Evolutionary conservation across 2,888 invertebrate species (phyloP).

Genomic region (Cephus pygmeus): DNA sequence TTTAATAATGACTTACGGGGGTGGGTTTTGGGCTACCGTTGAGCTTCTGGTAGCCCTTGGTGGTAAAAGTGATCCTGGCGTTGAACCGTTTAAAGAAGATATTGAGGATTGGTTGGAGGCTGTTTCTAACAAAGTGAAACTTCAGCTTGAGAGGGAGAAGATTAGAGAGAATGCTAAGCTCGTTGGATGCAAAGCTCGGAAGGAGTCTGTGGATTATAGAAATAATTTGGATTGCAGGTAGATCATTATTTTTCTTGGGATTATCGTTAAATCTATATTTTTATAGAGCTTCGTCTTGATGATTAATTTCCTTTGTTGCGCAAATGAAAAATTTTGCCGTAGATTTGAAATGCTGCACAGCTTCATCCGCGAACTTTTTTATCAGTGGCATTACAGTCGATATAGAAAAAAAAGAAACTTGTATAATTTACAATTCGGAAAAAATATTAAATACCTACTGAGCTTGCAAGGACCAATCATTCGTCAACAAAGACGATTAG

Average conservation of each 20-base stretch:
- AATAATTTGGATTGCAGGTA: constrained; percentile 36
- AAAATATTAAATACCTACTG: neutral
- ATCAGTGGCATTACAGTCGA: neutral
- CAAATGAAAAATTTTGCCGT: neutral
- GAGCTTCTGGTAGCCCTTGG: constrained; percentile 65
- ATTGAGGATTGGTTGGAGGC: constrained; percentile 53
- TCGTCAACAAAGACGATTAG: neutral
- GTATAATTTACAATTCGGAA: neutral
- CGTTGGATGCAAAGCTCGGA: constrained; percentile 5
- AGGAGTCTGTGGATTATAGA: constrained; percentile 21
- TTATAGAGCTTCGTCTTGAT: neutral
- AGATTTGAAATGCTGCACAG: neutral
- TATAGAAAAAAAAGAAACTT: neutral
- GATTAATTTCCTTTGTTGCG: neutral
- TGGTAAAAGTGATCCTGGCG: constrained; percentile 21
- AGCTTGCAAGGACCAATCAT: neutral
- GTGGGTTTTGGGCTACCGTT: constrained; percentile 74
- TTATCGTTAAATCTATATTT: neutral
- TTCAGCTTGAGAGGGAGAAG: constrained; percentile 28
- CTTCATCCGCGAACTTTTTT: neutral
- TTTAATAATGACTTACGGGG: constrained; percentile 56
- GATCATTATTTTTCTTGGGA: neutral
- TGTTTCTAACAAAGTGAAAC: constrained; percentile 39
- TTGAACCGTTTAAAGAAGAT: constrained; percentile 41
- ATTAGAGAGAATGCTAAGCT: constrained; percentile 17